Evolutionary conservation across 64 coral and sea anemone genomes (phyloP).

Genomic region (Porites lutea): DNA sequence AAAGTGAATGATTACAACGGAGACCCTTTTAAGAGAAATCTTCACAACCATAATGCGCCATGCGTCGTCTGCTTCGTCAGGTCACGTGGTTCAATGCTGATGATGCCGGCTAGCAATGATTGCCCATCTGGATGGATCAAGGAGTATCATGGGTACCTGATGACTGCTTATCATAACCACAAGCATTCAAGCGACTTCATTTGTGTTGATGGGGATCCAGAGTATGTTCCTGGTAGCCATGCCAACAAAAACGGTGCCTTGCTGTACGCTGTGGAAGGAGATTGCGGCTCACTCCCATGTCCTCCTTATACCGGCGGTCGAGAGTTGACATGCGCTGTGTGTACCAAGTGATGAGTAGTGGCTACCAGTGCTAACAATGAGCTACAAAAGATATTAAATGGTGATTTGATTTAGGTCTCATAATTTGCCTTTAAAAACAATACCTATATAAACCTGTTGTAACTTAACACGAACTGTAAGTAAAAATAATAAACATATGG

Average conservation of each 20-base stretch:
- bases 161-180: constrained; percentile 8
- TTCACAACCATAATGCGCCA: constrained; percentile 18
- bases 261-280: constrained; percentile 48
- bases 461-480: too few species aligned
- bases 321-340: constrained; percentile 57
- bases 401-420: too few species aligned
- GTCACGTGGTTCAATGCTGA: constrained; percentile 44
- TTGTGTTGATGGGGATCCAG: constrained; percentile 54
- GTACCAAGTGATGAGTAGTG: not conserved
- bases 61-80: constrained; percentile 54
- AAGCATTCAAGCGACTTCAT: constrained; percentile 33
- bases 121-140: constrained; percentile 60
- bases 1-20: not conserved
- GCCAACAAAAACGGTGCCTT: constrained; percentile 17
- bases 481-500: too few species aligned
- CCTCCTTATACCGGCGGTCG: not conserved
- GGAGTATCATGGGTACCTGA: constrained; percentile 61
- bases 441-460: too few species aligned
- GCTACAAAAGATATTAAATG: too few species aligned
- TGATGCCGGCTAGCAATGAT: constrained; percentile 64
- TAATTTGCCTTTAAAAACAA: too few species aligned
- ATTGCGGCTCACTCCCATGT: constrained; percentile 42
- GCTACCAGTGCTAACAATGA: not conserved
- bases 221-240: constrained; percentile 33
- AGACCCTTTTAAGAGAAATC: not conserved